A percentile compares a stretch with the other conserved stretches of the same genome.
phyloP scores from a whole-genome alignment of 2,113 vertebrate genomes.

The Bujurquina vittata region DNA sequence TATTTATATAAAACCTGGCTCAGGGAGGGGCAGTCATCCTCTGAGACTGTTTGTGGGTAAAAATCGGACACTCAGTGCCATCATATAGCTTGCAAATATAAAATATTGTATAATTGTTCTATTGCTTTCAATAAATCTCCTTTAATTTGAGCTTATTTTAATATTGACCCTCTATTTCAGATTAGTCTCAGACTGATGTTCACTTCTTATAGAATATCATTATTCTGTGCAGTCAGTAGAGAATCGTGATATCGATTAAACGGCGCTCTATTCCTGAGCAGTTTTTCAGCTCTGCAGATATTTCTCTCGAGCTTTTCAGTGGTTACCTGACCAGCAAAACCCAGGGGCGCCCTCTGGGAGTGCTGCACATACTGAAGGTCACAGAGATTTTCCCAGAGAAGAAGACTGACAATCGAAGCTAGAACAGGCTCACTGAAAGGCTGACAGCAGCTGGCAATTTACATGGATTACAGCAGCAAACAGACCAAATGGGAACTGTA shows the following conservation, averaged over 20 bases:
- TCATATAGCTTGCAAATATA: not conserved
- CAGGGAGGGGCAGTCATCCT: too few relatives aligned
- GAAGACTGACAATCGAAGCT: slow-evolving; percentile 17
- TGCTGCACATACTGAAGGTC: not conserved
- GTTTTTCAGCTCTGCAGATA: not conserved
- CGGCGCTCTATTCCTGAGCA: accelerated
- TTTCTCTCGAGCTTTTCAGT: not conserved
- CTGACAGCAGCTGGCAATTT: slow-evolving; percentile 26
- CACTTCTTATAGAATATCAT: not conserved
- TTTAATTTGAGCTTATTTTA: not conserved
- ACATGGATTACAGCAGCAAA: slow-evolving; percentile 44
- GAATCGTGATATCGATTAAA: not conserved
- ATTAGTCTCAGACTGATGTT: not conserved
- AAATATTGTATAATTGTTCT: not conserved
- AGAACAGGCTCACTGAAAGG: slow-evolving; percentile 27
- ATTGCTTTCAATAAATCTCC: not conserved
- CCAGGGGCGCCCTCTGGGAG: not conserved
- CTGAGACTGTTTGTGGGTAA: too few relatives aligned
- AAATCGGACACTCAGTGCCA: not conserved
- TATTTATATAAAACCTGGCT: too few relatives aligned
- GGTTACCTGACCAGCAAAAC: not conserved
- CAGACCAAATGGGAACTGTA: too few relatives aligned
- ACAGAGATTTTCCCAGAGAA: not conserved
- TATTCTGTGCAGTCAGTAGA: not conserved
- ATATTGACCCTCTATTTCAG: not conserved